A percentile compares a stretch with the other conserved stretches of the same genome.
These are phyloP conservation scores for Tiliacea citrago DNA, from an alignment of 2,888 invertebrate species.

Conservation along the genomic window DNA sequence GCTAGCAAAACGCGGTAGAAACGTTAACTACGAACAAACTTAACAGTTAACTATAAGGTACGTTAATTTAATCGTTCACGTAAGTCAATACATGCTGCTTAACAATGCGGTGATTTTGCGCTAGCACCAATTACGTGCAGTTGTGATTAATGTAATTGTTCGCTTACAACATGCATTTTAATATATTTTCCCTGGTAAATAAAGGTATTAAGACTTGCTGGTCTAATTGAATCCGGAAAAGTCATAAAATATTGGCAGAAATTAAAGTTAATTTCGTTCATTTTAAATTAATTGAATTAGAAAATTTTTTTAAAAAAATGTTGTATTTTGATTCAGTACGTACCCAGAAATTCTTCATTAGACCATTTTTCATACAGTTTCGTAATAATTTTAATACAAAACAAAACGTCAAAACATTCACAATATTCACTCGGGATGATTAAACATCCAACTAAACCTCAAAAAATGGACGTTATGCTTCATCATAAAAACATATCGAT, in stretches of 20 bases:
- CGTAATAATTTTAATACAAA: background rate
- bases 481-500: conserved; percentile 54
- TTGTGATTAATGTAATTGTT: conserved; percentile 72
- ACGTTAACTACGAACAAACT: conserved; percentile 30
- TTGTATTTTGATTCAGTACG: background rate
- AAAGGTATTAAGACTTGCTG: conserved; percentile 37
- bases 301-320: no score
- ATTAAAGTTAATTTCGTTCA: background rate
- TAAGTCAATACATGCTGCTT: conserved; percentile 68
- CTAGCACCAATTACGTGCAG: conserved; percentile 74
- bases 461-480: conserved; percentile 40
- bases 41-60: conserved; percentile 68
- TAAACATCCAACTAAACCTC: conserved; percentile 43
- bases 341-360: background rate
- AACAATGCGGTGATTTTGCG: conserved; percentile 73
- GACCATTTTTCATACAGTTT: background rate
- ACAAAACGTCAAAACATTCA: background rate
- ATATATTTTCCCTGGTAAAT: conserved; percentile 53
- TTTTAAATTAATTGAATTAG: background rate
- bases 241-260: conserved; percentile 6
- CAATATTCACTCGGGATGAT: conserved; percentile 15
- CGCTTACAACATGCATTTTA: conserved; percentile 63
- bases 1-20: conserved; percentile 10
- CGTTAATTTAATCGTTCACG: conserved; percentile 64
- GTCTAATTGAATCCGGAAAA: conserved; percentile 34